phyloP scores from a whole-genome alignment of 2,888 invertebrate species.

The Gerris lacustris region DNA sequence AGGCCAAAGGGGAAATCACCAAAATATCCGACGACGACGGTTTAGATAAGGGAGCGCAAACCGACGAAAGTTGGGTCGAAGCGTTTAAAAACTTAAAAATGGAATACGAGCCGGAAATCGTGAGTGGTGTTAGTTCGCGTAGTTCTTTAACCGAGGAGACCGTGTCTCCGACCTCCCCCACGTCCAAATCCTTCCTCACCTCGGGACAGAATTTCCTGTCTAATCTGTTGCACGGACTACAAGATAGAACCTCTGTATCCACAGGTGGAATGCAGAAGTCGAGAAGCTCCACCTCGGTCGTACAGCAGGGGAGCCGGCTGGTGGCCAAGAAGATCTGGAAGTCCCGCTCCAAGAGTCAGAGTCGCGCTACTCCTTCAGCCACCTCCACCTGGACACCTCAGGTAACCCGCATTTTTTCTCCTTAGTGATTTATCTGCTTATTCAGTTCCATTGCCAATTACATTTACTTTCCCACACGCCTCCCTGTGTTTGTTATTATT shows the following conservation, averaged over 20 bases:
- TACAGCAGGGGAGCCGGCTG: slow-evolving; percentile 55
- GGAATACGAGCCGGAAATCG: slow-evolving; percentile 46
- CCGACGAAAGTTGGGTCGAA: slow-evolving; percentile 61
- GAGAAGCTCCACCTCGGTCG: slow-evolving; percentile 75
- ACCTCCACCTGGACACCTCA: slow-evolving; percentile 68
- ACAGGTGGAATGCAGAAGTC: slow-evolving; percentile 78
- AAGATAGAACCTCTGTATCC: slow-evolving; percentile 34
- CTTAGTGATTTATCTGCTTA: no score
- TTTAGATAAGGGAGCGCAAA: slow-evolving; percentile 61
- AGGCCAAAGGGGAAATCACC: slow-evolving; percentile 60
- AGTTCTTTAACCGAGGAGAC: slow-evolving; percentile 40
- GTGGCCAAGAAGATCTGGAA: slow-evolving; percentile 77
- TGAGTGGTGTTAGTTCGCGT: slow-evolving; percentile 34
- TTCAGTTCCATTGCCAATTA: no score
- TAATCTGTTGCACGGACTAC: slow-evolving; percentile 47
- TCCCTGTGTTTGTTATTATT: no score
- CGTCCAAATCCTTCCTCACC: slow-evolving; percentile 37
- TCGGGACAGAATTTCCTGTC: slow-evolving; percentile 51
- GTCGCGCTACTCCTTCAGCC: slow-evolving; percentile 46
- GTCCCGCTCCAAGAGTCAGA: slow-evolving; percentile 70
- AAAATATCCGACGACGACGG: slow-evolving; percentile 69
- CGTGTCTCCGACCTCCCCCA: slow-evolving; percentile 26
- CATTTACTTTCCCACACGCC: no score
- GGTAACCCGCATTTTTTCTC: slow-evolving; percentile 45
- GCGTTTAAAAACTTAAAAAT: slow-evolving; percentile 53